Conservation (phyloP, 2,113 vertebrate species). For the Burhinus bistriatus region DNA sequence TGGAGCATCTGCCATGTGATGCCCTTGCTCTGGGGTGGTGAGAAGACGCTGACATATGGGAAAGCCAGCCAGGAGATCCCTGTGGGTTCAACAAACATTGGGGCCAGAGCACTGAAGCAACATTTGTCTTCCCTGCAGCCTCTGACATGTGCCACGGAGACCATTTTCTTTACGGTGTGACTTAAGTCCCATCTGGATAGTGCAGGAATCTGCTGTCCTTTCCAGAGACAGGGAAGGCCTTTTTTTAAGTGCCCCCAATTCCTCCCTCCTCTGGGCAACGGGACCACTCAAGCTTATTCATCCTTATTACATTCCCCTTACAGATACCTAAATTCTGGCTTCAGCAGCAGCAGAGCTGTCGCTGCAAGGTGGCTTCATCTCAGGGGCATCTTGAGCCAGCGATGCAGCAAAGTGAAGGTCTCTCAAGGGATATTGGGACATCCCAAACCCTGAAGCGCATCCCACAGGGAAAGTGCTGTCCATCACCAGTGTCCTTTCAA, state of each 20-base stretch:
- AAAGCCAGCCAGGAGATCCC: neutral
- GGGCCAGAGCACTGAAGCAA: neutral
- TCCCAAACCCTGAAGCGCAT: neutral
- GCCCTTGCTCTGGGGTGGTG: conserved; percentile 37
- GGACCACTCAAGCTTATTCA: neutral
- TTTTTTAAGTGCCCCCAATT: neutral
- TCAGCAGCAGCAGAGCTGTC: neutral
- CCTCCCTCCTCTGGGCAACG: neutral
- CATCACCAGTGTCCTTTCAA: neutral
- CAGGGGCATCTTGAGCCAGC: neutral
- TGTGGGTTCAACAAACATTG: neutral
- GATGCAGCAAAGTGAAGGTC: neutral
- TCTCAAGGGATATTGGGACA: neutral
- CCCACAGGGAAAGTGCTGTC: neutral
- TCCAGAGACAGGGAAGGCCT: neutral
- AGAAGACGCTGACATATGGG: neutral
- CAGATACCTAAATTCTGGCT: neutral
- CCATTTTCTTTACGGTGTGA: neutral
- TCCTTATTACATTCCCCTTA: neutral
- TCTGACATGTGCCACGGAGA: neutral
- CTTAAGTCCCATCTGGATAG: neutral
- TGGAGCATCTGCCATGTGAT: neutral
- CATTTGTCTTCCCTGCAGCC: neutral
- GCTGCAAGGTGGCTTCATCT: neutral
- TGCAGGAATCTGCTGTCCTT: neutral